Conservation (phyloP, 2,888 invertebrate genomes). For the Siphlonurus alternatus region DNA sequence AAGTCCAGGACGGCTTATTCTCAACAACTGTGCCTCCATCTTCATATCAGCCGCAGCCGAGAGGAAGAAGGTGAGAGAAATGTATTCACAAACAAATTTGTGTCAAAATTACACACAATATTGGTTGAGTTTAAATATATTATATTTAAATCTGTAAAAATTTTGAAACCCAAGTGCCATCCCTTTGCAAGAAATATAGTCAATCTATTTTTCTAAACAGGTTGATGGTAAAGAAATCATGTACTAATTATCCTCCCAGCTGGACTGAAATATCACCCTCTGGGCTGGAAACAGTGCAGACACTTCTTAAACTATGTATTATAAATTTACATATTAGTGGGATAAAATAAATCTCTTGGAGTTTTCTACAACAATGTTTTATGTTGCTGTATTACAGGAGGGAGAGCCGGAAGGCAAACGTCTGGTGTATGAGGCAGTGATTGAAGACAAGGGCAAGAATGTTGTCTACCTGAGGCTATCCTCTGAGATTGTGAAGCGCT, state of each 20-base stretch:
- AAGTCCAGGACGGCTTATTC: constrained; percentile 56
- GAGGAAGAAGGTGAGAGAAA: constrained; percentile 2
- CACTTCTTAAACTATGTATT: no score
- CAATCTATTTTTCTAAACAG: no score
- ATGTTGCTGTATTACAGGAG: not conserved
- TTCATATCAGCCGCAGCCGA: constrained; percentile 31
- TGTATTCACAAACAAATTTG: not conserved
- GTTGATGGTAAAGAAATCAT: not conserved
- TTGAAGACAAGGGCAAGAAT: constrained; percentile 66
- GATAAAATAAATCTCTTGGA: no score
- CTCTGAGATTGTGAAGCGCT: constrained; percentile 41
- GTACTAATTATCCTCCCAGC: not conserved
- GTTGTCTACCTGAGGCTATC: constrained; percentile 57
- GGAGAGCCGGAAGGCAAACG: not conserved
- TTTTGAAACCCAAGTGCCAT: no score
- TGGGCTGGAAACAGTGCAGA: not conserved
- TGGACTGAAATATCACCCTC: not conserved
- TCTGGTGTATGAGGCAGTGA: constrained; percentile 52
- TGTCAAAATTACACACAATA: not conserved
- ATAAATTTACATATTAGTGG: no score
- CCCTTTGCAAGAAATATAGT: no score
- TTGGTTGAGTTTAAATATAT: no score
- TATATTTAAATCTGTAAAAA: not conserved
- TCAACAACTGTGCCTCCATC: constrained; percentile 57
- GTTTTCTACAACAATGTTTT: no score